Base-by-base conservation (phyloP, 2,797 vertebrate genomes). In the Cossypha caffra region DNA sequence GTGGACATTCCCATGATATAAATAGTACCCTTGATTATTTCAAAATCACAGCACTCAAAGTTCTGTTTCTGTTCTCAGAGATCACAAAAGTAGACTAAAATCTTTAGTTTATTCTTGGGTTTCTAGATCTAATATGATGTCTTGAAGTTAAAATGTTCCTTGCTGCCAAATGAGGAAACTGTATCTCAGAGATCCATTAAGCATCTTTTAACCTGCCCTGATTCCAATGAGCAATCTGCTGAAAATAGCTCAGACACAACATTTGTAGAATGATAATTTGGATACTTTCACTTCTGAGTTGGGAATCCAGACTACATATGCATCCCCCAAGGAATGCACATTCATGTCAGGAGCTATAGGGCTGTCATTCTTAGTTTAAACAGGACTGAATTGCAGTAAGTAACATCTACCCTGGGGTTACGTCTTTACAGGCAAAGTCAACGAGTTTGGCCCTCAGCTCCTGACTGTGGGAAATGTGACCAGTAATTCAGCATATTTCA, bases 241-340 rank as follows among this genome's bases (percentile, higher is more conserved):
- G 88, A 77, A 96, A 95, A 43, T 45, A 82, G 66, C 76, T 79
- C 38, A 94, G 63, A 54, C 61, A 43, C 71, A 86, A 35, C 47
- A 95, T 95, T 96, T 89, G 31, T 82, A 57, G 90, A 83, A 90
- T 75, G 78, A 47, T 75, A 84, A 87, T 92, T 90, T 95, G 73
- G 63, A 93, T 86, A 52, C 43, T 95, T 63, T 93, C 42, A 73
- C 55, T 91, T 89, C 87, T 89, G 86, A 88, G 61, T 26, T 47
- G 35, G 35, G 54, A 96, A 96, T 87, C 33, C 59, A 91, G 90
- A 91, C 48, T 94, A 67, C 55, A 72, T 74, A 73, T 93, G 50
- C 45, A 93, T 92, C 68, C 93, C 73, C 58, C 31, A 51, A 93
- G 91, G 90, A 96, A 95, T 82, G 72, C 25, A 87, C 83, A 95